A percentile compares a stretch with the other conserved stretches of the same genome.
Conservation (phyloP, 2,888 invertebrate genomes). For the Enchytraeus crypticus region DNA sequence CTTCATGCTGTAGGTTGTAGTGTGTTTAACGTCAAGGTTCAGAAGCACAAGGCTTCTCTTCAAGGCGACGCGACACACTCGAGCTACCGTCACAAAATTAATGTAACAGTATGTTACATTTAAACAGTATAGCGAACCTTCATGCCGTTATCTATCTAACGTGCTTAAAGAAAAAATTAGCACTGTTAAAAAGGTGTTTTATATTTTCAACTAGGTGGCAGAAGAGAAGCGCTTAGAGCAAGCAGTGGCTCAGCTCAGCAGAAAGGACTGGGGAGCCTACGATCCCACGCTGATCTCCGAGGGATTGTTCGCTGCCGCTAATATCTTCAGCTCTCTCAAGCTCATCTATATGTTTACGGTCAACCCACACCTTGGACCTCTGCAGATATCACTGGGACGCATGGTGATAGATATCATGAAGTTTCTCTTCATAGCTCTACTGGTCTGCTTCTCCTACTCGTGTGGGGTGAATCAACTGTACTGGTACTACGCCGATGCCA, state of each 20-base stretch:
- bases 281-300: constrained; percentile 83
- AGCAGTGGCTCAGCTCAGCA: constrained; percentile 30
- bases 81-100: too few relatives aligned
- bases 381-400: constrained; percentile 78
- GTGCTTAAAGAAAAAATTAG: too few relatives aligned
- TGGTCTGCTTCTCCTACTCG: constrained; percentile 73
- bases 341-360: constrained; percentile 84
- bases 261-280: constrained; percentile 94
- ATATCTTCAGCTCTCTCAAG: constrained; percentile 86
- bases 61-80: too few relatives aligned
- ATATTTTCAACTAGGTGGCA: constrained; percentile 15
- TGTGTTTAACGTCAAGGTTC: too few relatives aligned
- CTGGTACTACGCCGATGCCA: constrained; percentile 62
- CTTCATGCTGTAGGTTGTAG: too few relatives aligned
- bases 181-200: background rate
- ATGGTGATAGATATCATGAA: constrained; percentile 74
- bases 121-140: too few relatives aligned
- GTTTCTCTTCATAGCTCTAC: constrained; percentile 78
- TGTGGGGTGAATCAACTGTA: constrained; percentile 80
- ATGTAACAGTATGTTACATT: too few relatives aligned
- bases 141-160: too few relatives aligned
- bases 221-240: constrained; percentile 17
- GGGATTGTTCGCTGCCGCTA: constrained; percentile 85
- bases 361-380: constrained; percentile 81
- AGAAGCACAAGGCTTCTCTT: too few relatives aligned